These are phyloP conservation scores for Solenodon paradoxus DNA, from an alignment of 2,113 vertebrate species.

Conservation along the genomic window DNA sequence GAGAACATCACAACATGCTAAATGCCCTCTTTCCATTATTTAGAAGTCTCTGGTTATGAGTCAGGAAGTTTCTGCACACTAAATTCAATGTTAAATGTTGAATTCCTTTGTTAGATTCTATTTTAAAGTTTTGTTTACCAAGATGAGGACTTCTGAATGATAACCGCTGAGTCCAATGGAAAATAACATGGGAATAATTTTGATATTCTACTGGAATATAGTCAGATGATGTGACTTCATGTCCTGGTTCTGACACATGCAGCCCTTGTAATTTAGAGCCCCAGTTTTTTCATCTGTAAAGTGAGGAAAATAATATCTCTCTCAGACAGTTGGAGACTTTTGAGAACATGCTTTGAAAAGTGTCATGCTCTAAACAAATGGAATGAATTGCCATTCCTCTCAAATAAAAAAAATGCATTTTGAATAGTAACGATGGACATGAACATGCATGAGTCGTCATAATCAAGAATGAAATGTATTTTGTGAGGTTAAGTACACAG, in stretches of 20 bases:
- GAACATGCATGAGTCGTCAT: not conserved
- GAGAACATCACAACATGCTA: conserved; percentile 47
- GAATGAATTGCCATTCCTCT: not conserved
- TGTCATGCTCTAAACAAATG: not conserved
- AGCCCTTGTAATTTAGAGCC: not conserved
- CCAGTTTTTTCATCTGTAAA: conserved; percentile 34
- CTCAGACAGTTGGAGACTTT: conserved; percentile 2
- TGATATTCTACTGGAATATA: not conserved
- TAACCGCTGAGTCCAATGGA: not conserved
- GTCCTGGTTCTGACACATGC: conserved; percentile 2
- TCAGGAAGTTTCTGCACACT: conserved; percentile 28
- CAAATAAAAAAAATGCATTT: not conserved
- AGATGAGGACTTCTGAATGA: not conserved
- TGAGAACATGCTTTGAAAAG: not conserved
- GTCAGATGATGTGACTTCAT: not conserved
- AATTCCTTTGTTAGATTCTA: conserved; percentile 6
- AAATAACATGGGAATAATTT: not conserved
- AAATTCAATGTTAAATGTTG: conserved; percentile 28
- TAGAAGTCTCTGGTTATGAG: conserved; percentile 44
- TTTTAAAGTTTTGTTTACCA: conserved; percentile 38
- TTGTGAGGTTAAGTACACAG: not conserved
- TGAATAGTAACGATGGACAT: not conserved
- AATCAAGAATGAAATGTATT: not conserved
- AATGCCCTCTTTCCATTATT: conserved; percentile 55
- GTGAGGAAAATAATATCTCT: not conserved